These are phyloP conservation scores for Rhombomys opimus DNA, from an alignment of 2,113 vertebrate genomes.

Conservation along the genomic window DNA sequence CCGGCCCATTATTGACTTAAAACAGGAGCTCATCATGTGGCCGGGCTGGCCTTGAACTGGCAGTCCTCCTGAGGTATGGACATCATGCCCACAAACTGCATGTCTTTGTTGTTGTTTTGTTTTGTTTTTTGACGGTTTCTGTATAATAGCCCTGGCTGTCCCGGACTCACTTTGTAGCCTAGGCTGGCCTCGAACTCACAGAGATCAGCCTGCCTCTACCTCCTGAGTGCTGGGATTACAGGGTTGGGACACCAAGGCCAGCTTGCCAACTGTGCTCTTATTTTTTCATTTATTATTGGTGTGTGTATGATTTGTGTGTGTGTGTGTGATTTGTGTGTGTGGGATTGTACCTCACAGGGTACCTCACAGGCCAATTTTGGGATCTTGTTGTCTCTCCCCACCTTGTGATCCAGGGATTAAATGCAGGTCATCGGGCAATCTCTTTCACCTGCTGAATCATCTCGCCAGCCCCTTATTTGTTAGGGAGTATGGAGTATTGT, in stretches of 20 bases:
- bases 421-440: background rate
- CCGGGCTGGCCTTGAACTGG: background rate
- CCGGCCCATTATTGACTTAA: background rate
- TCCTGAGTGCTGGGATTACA: background rate
- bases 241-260: background rate
- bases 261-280: too few relatives aligned
- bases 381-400: background rate
- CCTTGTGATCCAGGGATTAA: too few relatives aligned
- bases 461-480: background rate
- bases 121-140: background rate
- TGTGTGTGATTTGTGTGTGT: background rate
- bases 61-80: background rate
- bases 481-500: background rate
- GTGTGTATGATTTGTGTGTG: background rate
- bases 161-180: background rate
- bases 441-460: background rate
- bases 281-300: background rate
- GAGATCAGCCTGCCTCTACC: background rate
- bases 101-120: background rate
- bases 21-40: background rate
- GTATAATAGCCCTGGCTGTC: background rate
- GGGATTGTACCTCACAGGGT: background rate
- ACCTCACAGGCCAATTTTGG: background rate
- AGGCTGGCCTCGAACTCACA: background rate
- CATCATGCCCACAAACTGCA: background rate